Evolutionary conservation across 2,113 vertebrate species (phyloP).

Genomic region (Cephalophus harveyi): DNA sequence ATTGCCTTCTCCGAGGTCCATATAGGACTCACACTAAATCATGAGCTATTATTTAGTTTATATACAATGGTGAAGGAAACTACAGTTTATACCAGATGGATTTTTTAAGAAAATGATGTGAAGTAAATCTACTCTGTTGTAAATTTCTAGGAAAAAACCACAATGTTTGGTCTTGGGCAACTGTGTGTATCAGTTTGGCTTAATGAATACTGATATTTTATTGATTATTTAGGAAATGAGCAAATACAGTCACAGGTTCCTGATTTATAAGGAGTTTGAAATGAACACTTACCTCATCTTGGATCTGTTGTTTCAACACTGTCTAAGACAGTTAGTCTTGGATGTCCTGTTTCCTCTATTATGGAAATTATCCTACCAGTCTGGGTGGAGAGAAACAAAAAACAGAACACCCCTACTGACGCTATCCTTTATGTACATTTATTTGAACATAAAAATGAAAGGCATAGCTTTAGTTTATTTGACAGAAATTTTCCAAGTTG

Average conservation of each 20-base stretch:
- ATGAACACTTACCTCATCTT: background rate
- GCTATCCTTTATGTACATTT: background rate
- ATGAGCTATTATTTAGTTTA: background rate
- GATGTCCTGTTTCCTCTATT: background rate
- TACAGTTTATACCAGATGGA: background rate
- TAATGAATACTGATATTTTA: conserved; percentile 40
- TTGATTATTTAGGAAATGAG: conserved; percentile 35
- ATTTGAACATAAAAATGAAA: conserved; percentile 21
- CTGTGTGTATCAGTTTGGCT: background rate
- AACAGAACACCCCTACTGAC: background rate
- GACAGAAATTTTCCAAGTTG: background rate
- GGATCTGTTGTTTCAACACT: conserved; percentile 16
- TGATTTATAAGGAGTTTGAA: conserved; percentile 42
- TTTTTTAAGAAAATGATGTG: background rate
- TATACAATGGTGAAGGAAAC: background rate
- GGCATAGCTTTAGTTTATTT: background rate
- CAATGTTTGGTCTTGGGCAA: background rate
- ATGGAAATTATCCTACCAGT: background rate
- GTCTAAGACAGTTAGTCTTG: conserved; percentile 22
- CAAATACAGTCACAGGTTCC: background rate
- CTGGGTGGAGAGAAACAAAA: background rate
- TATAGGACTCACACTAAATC: background rate
- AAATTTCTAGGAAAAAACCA: conserved; percentile 2
- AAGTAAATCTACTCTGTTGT: background rate
- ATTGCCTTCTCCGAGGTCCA: background rate